These are phyloP conservation scores for Acanthosepion lycidas DNA, from an alignment of 2,888 invertebrate genomes.

Conservation along the genomic window DNA sequence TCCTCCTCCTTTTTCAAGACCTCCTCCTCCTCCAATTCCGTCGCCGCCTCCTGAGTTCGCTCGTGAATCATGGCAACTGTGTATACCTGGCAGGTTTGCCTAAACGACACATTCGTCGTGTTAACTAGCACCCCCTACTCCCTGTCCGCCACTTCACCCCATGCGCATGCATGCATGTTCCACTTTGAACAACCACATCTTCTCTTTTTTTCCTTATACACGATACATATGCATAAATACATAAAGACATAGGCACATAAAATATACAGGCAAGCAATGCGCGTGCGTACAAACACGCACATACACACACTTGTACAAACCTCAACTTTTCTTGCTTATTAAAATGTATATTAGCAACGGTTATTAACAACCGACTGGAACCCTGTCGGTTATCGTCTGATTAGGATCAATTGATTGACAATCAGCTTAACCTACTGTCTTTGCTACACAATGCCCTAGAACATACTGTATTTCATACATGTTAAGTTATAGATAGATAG, in stretches of 20 bases:
- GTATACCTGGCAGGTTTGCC: constrained; percentile 35
- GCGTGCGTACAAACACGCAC: neutral
- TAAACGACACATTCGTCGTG: neutral
- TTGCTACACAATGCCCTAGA: neutral
- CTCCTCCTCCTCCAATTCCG: neutral
- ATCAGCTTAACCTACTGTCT: constrained; percentile 4
- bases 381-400: constrained; percentile 23
- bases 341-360: neutral
- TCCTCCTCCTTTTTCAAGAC: neutral
- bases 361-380: neutral
- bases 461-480: neutral
- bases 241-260: neutral
- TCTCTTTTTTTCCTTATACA: neutral
- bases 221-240: neutral
- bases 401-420: neutral
- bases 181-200: neutral
- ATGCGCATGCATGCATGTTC: neutral
- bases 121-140: neutral
- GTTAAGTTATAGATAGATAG: neutral
- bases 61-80: constrained; percentile 44
- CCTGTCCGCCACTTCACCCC: neutral
- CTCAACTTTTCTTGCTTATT: neutral
- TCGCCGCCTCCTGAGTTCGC: neutral
- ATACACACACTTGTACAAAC: neutral
- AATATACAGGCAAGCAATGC: neutral